Percentiles rank a stretch among this genome's conserved stretches.
phyloP scores from a whole-genome alignment of 2,797 vertebrate species.

The Tragopan temminckii region DNA sequence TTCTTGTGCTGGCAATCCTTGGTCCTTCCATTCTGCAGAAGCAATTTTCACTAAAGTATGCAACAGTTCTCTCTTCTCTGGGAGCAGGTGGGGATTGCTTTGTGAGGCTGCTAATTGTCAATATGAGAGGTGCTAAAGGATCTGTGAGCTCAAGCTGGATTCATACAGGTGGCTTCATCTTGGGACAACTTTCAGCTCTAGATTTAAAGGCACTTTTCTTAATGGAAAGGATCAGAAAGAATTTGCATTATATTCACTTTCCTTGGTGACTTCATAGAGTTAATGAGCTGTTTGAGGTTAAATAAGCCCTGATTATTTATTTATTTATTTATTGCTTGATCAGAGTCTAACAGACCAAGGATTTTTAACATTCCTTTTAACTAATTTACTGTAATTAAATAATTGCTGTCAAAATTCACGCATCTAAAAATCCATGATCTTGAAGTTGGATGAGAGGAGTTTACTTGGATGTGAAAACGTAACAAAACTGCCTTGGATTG shows the following conservation, averaged over 20 bases:
- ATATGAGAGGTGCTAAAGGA: background rate
- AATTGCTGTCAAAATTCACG: background rate
- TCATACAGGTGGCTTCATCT: background rate
- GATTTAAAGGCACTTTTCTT: constrained; percentile 8
- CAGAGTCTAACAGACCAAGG: background rate
- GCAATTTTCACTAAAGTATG: background rate
- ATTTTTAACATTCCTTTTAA: background rate
- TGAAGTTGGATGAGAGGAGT: background rate
- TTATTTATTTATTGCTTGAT: background rate
- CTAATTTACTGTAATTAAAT: background rate
- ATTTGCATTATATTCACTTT: background rate
- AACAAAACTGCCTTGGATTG: background rate
- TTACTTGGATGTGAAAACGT: accelerated
- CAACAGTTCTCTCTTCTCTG: background rate
- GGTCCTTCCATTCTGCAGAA: background rate
- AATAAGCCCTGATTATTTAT: background rate
- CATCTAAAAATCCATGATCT: background rate
- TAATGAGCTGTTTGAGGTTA: constrained; percentile 27
- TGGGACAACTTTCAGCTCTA: background rate
- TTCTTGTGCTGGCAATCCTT: background rate
- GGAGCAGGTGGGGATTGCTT: background rate
- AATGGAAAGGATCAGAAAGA: background rate
- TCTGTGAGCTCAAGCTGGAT: background rate
- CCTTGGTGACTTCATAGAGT: background rate
- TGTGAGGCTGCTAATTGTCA: background rate